A percentile compares a stretch with the other conserved stretches of the same genome.
Conservation (phyloP, 2,797 vertebrate genomes). For the Crocidura indochinensis region DNA sequence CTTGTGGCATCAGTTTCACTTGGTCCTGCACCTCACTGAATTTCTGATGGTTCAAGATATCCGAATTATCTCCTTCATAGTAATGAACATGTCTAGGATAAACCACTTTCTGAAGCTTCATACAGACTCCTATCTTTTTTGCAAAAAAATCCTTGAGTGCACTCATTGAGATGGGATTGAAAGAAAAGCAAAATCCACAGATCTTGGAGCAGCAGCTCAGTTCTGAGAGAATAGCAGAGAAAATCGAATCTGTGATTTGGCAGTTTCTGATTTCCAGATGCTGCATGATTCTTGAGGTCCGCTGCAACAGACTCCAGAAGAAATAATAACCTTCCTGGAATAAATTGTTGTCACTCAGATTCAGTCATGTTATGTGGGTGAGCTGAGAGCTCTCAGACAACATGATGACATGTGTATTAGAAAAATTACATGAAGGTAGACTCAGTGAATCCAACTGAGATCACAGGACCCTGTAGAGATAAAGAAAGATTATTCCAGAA, state of each 20-base stretch:
- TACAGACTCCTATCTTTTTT: slow-evolving; percentile 27
- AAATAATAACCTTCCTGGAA: no score
- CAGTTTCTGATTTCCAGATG: slow-evolving; percentile 53
- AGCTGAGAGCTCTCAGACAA: no score
- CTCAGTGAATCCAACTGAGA: no score
- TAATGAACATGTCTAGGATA: slow-evolving; percentile 51
- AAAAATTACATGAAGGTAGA: no score
- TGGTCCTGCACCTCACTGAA: slow-evolving; percentile 41
- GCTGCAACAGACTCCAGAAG: no score
- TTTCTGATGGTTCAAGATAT: not conserved
- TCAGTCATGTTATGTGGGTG: no score
- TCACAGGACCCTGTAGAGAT: slow-evolving; percentile 13
- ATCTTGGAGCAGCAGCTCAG: slow-evolving; percentile 16
- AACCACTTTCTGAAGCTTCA: slow-evolving; percentile 47
- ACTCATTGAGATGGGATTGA: slow-evolving; percentile 62
- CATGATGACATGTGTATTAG: not conserved
- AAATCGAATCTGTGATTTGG: not conserved
- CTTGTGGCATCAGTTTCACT: not conserved
- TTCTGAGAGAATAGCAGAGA: not conserved
- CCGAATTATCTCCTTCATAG: slow-evolving; percentile 1
- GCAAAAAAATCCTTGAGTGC: not conserved
- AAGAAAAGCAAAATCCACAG: slow-evolving; percentile 45
- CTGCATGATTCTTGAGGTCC: not conserved
- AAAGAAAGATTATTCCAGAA: slow-evolving; percentile 16
- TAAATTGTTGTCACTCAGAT: no score